A percentile compares a stretch with the other conserved stretches of the same genome.
Evolutionary conservation across 2,113 vertebrate species (phyloP).

Genomic region (Procavia capensis): DNA sequence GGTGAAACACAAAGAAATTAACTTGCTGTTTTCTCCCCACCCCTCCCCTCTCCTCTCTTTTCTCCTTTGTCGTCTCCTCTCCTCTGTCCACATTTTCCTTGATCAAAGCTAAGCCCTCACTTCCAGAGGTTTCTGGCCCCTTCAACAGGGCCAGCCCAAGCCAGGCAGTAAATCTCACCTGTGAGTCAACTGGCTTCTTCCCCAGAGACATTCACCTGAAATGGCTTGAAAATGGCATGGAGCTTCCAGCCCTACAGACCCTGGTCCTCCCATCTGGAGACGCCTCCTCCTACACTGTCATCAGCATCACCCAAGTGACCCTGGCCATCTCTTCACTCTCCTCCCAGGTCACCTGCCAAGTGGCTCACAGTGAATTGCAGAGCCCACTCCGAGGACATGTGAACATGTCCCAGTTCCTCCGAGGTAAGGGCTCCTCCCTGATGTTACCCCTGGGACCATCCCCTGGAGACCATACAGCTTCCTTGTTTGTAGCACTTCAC

Average conservation of each 20-base stretch:
- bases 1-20: neutral
- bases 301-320: neutral
- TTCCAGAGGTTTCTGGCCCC: neutral
- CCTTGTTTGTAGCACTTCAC: neutral
- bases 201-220: rapidly evolving
- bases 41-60: neutral
- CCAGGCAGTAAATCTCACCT: neutral
- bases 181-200: slow-evolving; percentile 49
- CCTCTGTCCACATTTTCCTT: neutral
- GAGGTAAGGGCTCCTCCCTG: neutral
- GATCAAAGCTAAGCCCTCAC: slow-evolving; percentile 62
- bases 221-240: neutral
- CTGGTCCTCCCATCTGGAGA: rapidly evolving
- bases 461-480: no score
- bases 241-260: rapidly evolving
- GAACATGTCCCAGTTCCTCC: slow-evolving; percentile 14
- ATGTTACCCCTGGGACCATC: neutral
- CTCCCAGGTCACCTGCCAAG: slow-evolving; percentile 51
- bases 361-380: slow-evolving; percentile 17
- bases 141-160: rapidly evolving
- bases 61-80: neutral
- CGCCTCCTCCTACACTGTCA: neutral
- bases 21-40: neutral
- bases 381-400: neutral
- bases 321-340: neutral